phyloP scores from a whole-genome alignment of 1,140 invertebrate species.

The Rhopalosiphum maidis region DNA sequence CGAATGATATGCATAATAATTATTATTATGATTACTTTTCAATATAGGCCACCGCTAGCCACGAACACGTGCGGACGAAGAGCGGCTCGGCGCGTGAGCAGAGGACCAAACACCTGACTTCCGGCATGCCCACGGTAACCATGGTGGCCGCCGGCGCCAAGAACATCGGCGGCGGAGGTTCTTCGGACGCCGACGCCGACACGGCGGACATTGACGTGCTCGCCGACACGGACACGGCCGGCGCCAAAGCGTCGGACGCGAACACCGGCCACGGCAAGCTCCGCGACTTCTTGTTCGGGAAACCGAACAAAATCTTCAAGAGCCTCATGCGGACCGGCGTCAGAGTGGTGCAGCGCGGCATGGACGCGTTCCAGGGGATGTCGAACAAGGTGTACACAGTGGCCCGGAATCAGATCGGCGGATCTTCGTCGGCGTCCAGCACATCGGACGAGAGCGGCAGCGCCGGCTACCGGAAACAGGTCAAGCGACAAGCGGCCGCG shows the following conservation, averaged over 20 bases:
- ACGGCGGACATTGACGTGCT: background rate
- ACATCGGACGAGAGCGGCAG: background rate
- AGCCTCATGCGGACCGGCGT: background rate
- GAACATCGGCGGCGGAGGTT: background rate
- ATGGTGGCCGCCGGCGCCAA: background rate
- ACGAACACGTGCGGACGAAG: background rate
- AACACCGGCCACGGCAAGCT: background rate
- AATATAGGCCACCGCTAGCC: background rate
- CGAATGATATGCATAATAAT: too few relatives aligned
- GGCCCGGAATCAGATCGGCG: background rate
- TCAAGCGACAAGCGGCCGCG: background rate
- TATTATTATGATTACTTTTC: too few relatives aligned
- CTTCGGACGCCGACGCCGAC: too few relatives aligned
- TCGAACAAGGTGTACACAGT: background rate
- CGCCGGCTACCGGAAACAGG: too few relatives aligned
- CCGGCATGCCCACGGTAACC: background rate
- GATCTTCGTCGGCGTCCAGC: background rate
- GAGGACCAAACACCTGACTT: background rate
- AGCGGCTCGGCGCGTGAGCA: background rate
- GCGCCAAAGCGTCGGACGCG: background rate
- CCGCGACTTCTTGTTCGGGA: background rate
- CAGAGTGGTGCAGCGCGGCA: background rate
- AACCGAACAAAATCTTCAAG: background rate
- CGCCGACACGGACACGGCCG: background rate
- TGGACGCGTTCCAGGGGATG: background rate